Conservation (phyloP, 1,140 invertebrate species). For the Mizuhopecten yessoensis region DNA sequence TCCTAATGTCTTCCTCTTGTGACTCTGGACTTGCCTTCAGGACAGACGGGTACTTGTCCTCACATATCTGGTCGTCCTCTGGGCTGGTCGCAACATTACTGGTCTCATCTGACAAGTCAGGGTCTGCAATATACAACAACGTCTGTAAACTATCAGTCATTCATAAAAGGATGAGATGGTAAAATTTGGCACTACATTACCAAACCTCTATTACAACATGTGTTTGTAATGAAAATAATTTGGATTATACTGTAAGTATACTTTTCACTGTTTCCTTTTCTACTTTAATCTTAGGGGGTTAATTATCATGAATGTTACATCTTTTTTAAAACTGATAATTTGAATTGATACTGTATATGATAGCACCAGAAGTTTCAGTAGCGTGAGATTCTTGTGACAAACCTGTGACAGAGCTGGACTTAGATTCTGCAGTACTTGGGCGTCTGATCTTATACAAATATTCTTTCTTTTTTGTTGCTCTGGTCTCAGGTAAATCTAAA, state of each 20-base stretch:
- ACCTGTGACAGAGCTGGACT: background rate
- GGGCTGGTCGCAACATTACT: background rate
- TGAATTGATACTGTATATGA: too few relatives aligned
- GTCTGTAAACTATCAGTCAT: background rate
- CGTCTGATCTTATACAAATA: constrained; percentile 11
- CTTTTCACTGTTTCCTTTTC: too few relatives aligned
- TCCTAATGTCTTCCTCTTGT: background rate
- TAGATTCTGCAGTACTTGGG: background rate
- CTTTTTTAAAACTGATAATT: too few relatives aligned
- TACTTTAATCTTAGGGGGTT: too few relatives aligned
- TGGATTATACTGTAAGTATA: too few relatives aligned
- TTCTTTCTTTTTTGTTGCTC: background rate
- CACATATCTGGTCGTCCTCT: background rate
- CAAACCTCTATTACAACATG: too few relatives aligned
- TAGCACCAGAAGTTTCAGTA: background rate
- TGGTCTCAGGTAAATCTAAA: background rate
- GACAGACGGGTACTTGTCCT: background rate
- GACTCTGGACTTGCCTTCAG: background rate
- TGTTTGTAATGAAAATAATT: too few relatives aligned
- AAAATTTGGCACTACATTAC: too few relatives aligned
- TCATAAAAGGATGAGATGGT: background rate
- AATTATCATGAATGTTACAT: too few relatives aligned
- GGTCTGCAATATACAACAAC: background rate
- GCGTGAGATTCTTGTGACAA: background rate
- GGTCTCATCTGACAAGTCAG: background rate